These are phyloP conservation scores for Sorex maritimensis DNA, from an alignment of 2,797 vertebrate species.

Conservation along the genomic window DNA sequence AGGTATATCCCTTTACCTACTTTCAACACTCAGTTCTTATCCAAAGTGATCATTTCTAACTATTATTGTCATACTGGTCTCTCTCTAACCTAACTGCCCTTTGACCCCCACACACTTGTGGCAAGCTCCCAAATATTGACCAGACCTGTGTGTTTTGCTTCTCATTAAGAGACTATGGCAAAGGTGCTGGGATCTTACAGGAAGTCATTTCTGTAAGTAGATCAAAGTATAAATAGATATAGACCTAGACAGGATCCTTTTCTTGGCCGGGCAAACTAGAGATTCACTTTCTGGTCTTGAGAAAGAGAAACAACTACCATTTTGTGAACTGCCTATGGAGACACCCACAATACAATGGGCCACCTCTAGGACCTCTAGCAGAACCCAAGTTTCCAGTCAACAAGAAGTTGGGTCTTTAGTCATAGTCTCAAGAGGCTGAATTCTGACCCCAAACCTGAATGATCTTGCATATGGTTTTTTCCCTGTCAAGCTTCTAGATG, in stretches of 20 bases:
- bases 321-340: constrained; percentile 5
- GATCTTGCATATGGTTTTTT: too few relatives aligned
- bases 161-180: constrained; percentile 28
- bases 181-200: background rate
- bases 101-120: too few relatives aligned
- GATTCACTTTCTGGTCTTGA: background rate
- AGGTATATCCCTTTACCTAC: too few relatives aligned
- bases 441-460: too few relatives aligned
- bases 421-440: background rate
- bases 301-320: constrained; percentile 7
- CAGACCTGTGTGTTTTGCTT: background rate
- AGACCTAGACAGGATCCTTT: background rate
- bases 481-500: too few relatives aligned
- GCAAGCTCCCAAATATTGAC: too few relatives aligned
- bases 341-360: background rate
- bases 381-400: constrained; percentile 23
- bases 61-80: too few relatives aligned
- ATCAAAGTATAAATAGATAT: background rate
- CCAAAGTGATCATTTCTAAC: too few relatives aligned
- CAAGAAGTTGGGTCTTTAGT: constrained; percentile 20
- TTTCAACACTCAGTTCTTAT: too few relatives aligned
- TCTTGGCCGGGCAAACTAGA: background rate
- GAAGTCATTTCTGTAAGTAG: background rate
- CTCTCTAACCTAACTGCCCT: too few relatives aligned
- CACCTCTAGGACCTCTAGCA: background rate